A percentile compares a stretch with the other conserved stretches of the same genome.
These are phyloP conservation scores for Triops cancriformis DNA, from an alignment of 1,140 invertebrate species.

Conservation along the genomic window DNA sequence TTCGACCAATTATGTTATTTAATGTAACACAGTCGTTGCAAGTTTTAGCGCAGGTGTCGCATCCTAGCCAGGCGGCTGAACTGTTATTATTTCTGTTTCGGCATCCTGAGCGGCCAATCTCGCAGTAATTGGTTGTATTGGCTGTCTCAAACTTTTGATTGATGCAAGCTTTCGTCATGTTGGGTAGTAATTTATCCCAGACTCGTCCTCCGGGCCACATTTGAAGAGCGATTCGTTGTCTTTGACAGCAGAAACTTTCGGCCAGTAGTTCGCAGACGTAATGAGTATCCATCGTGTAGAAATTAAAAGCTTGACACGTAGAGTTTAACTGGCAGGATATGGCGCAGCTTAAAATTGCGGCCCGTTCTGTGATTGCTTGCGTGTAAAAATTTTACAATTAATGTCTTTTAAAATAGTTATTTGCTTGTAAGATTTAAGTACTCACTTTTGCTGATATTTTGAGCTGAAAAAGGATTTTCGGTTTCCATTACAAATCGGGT, in stretches of 20 bases:
- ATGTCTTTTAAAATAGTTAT: no score
- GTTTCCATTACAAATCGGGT: no score
- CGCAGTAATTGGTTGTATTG: not conserved
- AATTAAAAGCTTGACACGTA: not conserved
- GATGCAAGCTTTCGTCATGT: not conserved
- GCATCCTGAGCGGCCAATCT: not conserved
- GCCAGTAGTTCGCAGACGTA: not conserved
- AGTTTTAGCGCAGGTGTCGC: not conserved
- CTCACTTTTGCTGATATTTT: no score
- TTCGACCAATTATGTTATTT: not conserved
- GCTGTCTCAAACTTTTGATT: not conserved
- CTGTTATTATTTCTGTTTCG: not conserved
- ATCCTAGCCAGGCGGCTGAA: no score
- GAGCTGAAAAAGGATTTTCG: no score
- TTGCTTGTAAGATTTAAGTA: no score
- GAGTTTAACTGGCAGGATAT: not conserved
- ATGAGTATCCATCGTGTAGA: not conserved
- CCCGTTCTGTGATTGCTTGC: not conserved
- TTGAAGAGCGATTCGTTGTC: not conserved
- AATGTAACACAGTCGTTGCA: not conserved
- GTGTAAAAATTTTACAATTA: no score
- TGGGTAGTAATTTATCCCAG: not conserved
- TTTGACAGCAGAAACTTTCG: not conserved
- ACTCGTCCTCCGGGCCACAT: not conserved
- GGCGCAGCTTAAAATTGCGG: not conserved